Evolutionary conservation across 2,113 vertebrate genomes (phyloP), one percentile per base, ranked within the genome.

Genomic region (Carettochelys insculpta): DNA sequence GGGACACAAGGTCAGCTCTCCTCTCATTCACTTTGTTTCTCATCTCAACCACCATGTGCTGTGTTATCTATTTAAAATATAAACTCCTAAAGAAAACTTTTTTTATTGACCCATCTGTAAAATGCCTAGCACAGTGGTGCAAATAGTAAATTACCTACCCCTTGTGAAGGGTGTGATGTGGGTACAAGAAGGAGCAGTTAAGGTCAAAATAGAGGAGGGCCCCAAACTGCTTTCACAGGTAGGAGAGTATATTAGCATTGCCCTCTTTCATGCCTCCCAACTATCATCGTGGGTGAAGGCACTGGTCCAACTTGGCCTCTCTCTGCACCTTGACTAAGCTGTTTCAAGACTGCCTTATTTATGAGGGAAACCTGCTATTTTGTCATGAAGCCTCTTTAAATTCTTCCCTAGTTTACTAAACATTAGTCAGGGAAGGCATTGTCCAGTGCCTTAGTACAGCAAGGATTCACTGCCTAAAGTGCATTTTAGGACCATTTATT

Each of bases 151-250:
- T 43, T 50, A 20, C 14, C 29, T 51, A 0, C 4, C 8, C 2
- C 17, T 2, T 12, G 5, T 14, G 82, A 6, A 0, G 1, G 1
- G 25, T 7, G 11, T 11, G 1, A 0, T 0, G n/a, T 19, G 31
- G 19, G 47, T 38, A 4, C 1, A 7, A 1, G 82, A 14, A 24
- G 34, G 58, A 45, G 71, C 4, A 73, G 68, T 65, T 65, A 20
- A 12, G 22, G 38, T 10, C 6, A 11, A 73, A 73, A 11, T 6
- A 12, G 68, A 24, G 3, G 68, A 12, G 20, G 19, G 20, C 20
- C 68, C 38, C 38, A 41, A 41, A 41, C 25, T 24, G 68, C 68
- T 22, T 13, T 73, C 38, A 38, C 20, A 73, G 31, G 31, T n/a
- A 65, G 58, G 8, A 38, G 34, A 68, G 61, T 68, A 68, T 68